These are phyloP conservation scores for Anguilla pacifica DNA, from an alignment of 2,797 vertebrate species.

Conservation along the genomic window DNA sequence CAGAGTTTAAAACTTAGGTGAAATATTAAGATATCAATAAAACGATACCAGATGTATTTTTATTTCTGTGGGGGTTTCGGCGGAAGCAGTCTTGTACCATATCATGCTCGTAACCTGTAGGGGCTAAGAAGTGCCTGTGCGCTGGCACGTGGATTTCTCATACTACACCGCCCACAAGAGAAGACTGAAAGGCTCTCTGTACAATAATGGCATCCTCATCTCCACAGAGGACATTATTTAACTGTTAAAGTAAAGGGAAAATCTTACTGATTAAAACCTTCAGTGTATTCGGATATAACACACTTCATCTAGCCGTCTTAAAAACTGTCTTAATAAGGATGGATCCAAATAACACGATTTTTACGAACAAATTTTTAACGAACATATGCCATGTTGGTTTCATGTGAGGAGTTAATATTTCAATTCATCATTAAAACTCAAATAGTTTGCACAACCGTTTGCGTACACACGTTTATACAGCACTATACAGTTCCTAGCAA, in stretches of 20 bases:
- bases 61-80: neutral
- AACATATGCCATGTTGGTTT: neutral
- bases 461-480: neutral
- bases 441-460: slow-evolving; percentile 3
- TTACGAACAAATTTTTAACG: neutral
- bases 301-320: neutral
- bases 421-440: neutral
- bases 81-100: neutral
- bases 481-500: neutral
- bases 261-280: neutral
- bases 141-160: neutral
- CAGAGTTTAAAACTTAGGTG: neutral
- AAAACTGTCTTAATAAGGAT: neutral
- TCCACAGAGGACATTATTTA: neutral
- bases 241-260: neutral
- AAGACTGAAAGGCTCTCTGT: neutral
- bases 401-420: neutral
- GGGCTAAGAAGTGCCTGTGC: neutral
- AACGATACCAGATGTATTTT: neutral
- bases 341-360: neutral
- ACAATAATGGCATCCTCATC: neutral
- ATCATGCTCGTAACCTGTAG: neutral
- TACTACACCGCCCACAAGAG: neutral
- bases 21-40: neutral
- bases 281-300: neutral